Evolutionary conservation across 2,113 vertebrate species (phyloP), one percentile per base, ranked within the genome.

Genomic region (Cariama cristata): DNA sequence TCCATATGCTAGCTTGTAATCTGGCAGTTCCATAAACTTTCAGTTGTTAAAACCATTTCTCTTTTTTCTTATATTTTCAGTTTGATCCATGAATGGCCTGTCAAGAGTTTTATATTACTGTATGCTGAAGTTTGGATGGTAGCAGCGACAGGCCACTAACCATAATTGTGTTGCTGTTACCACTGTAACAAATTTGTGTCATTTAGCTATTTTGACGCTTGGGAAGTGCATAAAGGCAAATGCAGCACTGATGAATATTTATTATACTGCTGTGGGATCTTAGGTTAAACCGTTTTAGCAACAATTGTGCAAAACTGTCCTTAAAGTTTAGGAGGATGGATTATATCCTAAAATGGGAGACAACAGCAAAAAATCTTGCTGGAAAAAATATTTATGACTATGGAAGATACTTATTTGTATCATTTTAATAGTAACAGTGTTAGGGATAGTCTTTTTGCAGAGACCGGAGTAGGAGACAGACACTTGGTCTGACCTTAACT

Each of bases 111-210:
- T 88, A 56, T 95, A 33, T 92, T 95, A 96, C 66, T 96, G 50
- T 82, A 79, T 88, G 42, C 67, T 90, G 67, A 92, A 97, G n/a
- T 96, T 94, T 93, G 88, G 90, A 95, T 80, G 67, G 90, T 90
- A 92, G 92, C 92, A 96, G 92, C 47, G 79, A 93, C 97, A 97
- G 96, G 88, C 94, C 90, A 63, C 94, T 97, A 95, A 97, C 97
- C 96, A 97, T 97, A 94, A 97, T 94, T 97, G 95, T 93, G 59
- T 92, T 96, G 79, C 86, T 95, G 85, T 95, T 97, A 92, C 93
- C 87, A 96, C 94, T 94, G 74, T 91, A 98, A 93, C 95, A 88
- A 95, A 96, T 96, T 96, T 95, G 90, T 95, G 93, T 95, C 85
- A 93, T 88, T 97, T 86, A 91, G 75, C 92, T 97, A 49, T 97